Base-by-base conservation (phyloP, 2,888 invertebrate genomes). In the Stenichneumon culpator region DNA sequence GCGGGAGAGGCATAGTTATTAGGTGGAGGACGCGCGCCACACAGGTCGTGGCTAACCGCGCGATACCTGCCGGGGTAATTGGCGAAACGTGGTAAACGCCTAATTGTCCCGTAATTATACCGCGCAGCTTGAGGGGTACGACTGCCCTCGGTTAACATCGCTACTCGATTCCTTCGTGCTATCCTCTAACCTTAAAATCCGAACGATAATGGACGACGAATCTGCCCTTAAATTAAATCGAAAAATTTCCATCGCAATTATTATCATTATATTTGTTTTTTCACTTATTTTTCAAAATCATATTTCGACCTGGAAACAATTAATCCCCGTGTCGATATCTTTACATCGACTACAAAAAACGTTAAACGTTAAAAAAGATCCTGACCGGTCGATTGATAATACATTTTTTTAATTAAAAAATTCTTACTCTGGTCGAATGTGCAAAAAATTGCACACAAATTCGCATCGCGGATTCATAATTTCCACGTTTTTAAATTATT, bases 71-170 rank as follows among this genome's bases (percentile, higher is more conserved):
- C 16, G 16, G 14, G 50, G 83, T 90, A 90, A 89, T 90, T 89
- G 90, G 90, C 87, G 86, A 88, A 90, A 89, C 89, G 89, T 85
- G 87, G 90, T 88, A 89, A 90, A 89, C 84, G 83, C 83, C 83
- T 84, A 84, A 84, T 84, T 84, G 83, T 84, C 57, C 75, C 65
- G 83, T 84, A 84, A 84, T 84, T 80, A 84, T 77, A 67, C 72
- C 47, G 72, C 72, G 72, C 68, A 72, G 57, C 39, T 72, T 67
- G 65, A 80, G 39, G 47, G 28, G 32, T 32, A 63, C 39, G 57
- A 77, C 67, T 65, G 73, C 70, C 77, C 70, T 67, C 32, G 65
- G 50, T 67, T 63, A 63, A 32, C 39, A 67, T 77, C 32, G 50
- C 36, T 39, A 25, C 60, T 47, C 74, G 28, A 32, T 22, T n/a